Conservation (phyloP, 2,113 vertebrate genomes). For the Dasypus novemcinctus region DNA sequence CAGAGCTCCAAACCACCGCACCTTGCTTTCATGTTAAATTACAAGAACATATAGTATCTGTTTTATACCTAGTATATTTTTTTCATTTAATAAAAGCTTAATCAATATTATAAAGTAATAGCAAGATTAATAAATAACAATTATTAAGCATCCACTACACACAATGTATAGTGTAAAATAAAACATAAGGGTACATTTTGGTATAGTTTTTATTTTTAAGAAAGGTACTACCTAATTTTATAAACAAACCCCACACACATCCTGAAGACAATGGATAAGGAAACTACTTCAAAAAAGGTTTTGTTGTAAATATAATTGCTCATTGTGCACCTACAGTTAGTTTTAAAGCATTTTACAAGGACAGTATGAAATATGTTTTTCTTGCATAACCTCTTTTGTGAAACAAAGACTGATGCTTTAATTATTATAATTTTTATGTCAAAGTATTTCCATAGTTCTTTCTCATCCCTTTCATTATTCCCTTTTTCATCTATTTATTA, state of each 20-base stretch:
- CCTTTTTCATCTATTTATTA: not conserved
- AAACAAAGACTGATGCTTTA: not conserved
- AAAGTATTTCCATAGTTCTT: not conserved
- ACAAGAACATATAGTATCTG: not conserved
- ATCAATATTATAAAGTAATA: not conserved
- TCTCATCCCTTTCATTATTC: no score
- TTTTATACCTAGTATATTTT: not conserved
- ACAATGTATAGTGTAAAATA: not conserved
- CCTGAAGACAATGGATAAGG: not conserved
- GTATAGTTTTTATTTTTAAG: not conserved
- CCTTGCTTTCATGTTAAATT: not conserved
- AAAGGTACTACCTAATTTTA: not conserved
- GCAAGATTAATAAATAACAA: not conserved
- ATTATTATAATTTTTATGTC: slow-evolving; percentile 20
- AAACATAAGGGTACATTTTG: not conserved
- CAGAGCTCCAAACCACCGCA: no score
- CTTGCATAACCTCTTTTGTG: not conserved
- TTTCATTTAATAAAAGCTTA: not conserved
- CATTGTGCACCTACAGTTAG: not conserved
- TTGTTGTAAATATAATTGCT: slow-evolving; percentile 1
- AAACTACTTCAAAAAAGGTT: not conserved
- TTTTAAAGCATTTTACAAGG: slow-evolving; percentile 3
- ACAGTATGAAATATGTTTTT: not conserved
- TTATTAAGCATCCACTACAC: not conserved
- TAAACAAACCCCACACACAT: not conserved